Evolutionary conservation across 2,797 vertebrate genomes (phyloP).

Genomic region (Tadarida brasiliensis): DNA sequence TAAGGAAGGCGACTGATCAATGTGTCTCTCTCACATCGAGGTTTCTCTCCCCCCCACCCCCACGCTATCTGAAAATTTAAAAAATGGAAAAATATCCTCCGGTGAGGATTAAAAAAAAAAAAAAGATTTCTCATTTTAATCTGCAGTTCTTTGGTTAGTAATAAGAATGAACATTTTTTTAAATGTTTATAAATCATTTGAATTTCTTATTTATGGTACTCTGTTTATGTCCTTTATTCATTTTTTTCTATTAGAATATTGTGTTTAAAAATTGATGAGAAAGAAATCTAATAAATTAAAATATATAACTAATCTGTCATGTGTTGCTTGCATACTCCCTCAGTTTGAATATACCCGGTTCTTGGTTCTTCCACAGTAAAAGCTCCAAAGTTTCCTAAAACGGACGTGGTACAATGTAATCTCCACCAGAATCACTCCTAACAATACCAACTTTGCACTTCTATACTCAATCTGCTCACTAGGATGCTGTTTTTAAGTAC

Average conservation of each 20-base stretch:
- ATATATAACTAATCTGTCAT: background rate
- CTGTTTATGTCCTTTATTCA: background rate
- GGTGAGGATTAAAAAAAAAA: background rate
- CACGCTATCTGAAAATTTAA: too few species aligned
- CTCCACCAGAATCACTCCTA: constrained; percentile 3
- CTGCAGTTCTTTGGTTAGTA: background rate
- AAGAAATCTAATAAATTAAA: constrained; percentile 21
- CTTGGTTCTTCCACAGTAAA: constrained; percentile 26
- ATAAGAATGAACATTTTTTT: constrained; percentile 6
- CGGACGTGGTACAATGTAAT: constrained; percentile 8
- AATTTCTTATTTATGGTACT: constrained; percentile 23
- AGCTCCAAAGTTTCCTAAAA: constrained; percentile 47
- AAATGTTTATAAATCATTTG: constrained; percentile 12
- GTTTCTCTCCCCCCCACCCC: too few species aligned
- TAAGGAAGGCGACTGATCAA: too few species aligned
- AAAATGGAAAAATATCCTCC: too few species aligned
- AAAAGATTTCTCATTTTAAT: constrained; percentile 4
- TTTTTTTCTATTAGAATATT: background rate
- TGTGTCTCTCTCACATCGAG: too few species aligned
- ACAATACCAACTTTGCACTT: background rate
- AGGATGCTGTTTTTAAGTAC: constrained; percentile 49
- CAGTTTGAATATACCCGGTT: constrained; percentile 37
- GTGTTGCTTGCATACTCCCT: background rate
- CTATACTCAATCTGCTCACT: background rate
- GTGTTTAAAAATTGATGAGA: background rate